Evolutionary conservation across 2,797 vertebrate genomes (phyloP).

Genomic region (Lutra lutra): DNA sequence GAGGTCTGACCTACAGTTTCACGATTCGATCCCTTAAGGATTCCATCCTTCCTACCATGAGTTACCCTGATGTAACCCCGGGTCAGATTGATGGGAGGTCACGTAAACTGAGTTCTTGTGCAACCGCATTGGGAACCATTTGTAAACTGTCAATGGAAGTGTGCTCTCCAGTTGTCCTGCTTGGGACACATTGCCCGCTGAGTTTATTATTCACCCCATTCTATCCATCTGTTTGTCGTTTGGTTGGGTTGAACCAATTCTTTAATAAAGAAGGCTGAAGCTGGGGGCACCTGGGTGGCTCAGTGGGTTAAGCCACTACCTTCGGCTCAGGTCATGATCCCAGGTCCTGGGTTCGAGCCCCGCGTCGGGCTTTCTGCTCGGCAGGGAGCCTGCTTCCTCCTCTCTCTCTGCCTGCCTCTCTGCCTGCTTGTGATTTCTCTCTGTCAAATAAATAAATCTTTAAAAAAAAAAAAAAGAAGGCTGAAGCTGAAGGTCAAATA

Average conservation of each 20-base stretch:
- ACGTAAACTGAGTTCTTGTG: slow-evolving; percentile 40
- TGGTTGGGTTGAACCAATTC: slow-evolving; percentile 58
- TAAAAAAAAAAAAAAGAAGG: not conserved
- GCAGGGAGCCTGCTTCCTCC: too few relatives aligned
- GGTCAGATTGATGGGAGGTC: not conserved
- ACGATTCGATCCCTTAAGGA: not conserved
- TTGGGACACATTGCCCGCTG: not conserved
- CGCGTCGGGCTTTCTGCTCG: too few relatives aligned
- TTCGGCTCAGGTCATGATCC: too few relatives aligned
- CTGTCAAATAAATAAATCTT: too few relatives aligned
- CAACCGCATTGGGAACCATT: not conserved
- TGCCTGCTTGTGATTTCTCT: too few relatives aligned
- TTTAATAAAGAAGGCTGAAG: not conserved
- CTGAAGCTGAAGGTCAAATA: slow-evolving; percentile 73
- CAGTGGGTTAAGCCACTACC: too few relatives aligned
- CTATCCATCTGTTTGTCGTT: slow-evolving; percentile 78
- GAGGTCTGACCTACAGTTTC: not conserved
- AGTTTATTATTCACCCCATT: slow-evolving; percentile 59
- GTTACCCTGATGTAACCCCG: not conserved
- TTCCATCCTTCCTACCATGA: not conserved
- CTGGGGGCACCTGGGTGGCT: too few relatives aligned
- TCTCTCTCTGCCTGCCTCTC: too few relatives aligned
- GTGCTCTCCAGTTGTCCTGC: not conserved
- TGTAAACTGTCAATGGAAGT: slow-evolving; percentile 47
- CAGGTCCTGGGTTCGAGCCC: too few relatives aligned